Base-by-base conservation (phyloP, 2,113 vertebrate genomes). In the Oryzias celebensis region DNA sequence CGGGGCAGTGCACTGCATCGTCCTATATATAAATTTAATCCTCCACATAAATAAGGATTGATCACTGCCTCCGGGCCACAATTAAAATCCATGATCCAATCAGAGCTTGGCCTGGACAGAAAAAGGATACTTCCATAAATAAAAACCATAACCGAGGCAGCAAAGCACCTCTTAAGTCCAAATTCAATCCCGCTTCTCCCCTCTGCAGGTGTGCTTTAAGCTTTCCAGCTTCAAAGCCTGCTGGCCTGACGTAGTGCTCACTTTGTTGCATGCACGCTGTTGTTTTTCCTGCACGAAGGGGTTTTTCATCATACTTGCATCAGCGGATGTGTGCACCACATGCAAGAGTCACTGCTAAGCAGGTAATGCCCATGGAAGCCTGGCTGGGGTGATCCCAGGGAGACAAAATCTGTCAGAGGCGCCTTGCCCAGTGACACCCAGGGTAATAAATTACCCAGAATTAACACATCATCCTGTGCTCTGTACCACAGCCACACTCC, bases 181-280 rank as follows among this genome's bases (percentile, higher is more conserved):
- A 81, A 90, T 90, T 70, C 77, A 86, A 92, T 92, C 90, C 89
- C 75, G 66, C 43, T 70, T 75, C 83, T 74, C 55, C 58, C 73
- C 84, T 86, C 86, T 62, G 87, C 90, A 91, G 90, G 90, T 90
- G 89, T 85, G 82, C 88, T 89, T 88, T 91, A 89, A 88, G 85
- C 81, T 79, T 68, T 62, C 76, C 78, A 57, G 69, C 76, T 83
- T 72, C 71, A 69, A 65, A 77, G 68, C 20, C 73, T 68, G 86
- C 74, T 75, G 64, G 58, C 62, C 61, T 58, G 65, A 74, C 66
- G 67, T 73, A 84, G 85, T 65, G 66, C 77, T 76, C 49, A 65
- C 60, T 28, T 31, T 36, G 47, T 48, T 63, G 62, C 66, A 59
- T 62, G 65, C 60, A 74, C 44, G 15, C 82, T 78, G 83, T 89